These are phyloP conservation scores for Phengaris arion DNA, from an alignment of 2,888 invertebrate genomes.

Conservation along the genomic window DNA sequence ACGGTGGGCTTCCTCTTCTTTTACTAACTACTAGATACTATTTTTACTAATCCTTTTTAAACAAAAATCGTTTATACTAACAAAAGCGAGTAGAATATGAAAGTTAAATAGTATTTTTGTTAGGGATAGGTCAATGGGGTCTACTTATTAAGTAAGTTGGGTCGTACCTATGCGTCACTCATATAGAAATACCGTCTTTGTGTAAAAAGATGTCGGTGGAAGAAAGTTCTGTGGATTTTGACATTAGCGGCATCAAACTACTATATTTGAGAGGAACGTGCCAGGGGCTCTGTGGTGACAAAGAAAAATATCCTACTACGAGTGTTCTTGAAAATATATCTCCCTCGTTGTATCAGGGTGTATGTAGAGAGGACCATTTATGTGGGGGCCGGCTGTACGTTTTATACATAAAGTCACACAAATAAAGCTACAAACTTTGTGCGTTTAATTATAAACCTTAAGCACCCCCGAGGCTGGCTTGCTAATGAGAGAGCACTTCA, in stretches of 20 bases:
- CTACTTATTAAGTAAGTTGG: background rate
- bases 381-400: conserved; percentile 2
- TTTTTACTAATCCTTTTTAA: too few species aligned
- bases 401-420: conserved; percentile 22
- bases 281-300: conserved; percentile 7
- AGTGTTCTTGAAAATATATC: conserved; percentile 16
- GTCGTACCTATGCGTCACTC: background rate
- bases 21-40: too few species aligned
- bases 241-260: background rate
- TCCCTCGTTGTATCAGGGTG: background rate
- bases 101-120: background rate
- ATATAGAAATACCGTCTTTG: background rate
- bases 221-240: background rate
- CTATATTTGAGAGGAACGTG: background rate
- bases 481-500: conserved; percentile 28
- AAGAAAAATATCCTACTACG: conserved; percentile 10
- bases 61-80: too few species aligned
- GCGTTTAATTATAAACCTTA: conserved; percentile 27
- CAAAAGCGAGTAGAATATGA: too few species aligned
- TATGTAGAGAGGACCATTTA: conserved; percentile 2
- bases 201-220: background rate
- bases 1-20: too few species aligned
- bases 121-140: background rate
- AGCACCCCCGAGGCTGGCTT: conserved; percentile 27
- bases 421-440: conserved; percentile 29